phyloP scores from a whole-genome alignment of 2,113 vertebrate genomes.

The Sander vitreus region DNA sequence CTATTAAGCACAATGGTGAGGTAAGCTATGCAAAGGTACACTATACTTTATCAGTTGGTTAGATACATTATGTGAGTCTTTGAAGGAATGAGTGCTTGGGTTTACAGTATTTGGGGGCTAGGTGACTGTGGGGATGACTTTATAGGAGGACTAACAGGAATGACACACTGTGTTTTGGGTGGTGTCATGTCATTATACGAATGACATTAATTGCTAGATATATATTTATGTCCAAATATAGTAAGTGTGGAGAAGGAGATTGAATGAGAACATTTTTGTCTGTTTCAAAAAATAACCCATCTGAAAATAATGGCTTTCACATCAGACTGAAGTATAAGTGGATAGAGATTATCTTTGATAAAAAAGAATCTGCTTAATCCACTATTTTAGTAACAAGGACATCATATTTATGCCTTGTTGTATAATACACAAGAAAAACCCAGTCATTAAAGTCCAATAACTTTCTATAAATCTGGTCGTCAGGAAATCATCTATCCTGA shows the following conservation, averaged over 20 bases:
- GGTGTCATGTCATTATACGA: background rate
- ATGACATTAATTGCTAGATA: background rate
- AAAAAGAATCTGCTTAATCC: background rate
- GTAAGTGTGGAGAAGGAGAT: background rate
- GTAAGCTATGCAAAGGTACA: background rate
- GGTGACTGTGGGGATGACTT: background rate
- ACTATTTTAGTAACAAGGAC: background rate
- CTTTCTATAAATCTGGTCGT: background rate
- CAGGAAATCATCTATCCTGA: background rate
- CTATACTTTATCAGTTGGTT: background rate
- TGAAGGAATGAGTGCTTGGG: background rate
- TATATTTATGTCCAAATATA: background rate
- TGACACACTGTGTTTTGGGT: background rate
- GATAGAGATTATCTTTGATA: background rate
- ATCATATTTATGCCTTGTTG: background rate
- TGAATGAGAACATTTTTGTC: background rate
- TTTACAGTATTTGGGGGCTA: background rate
- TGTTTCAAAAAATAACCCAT: background rate
- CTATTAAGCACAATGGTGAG: background rate
- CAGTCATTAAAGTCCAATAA: background rate
- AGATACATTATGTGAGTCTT: background rate
- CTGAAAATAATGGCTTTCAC: background rate
- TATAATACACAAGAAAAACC: background rate
- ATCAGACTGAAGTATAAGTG: background rate
- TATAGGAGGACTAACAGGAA: background rate